phyloP scores from a whole-genome alignment of 2,888 invertebrate species.

The Dasypolia templi region DNA sequence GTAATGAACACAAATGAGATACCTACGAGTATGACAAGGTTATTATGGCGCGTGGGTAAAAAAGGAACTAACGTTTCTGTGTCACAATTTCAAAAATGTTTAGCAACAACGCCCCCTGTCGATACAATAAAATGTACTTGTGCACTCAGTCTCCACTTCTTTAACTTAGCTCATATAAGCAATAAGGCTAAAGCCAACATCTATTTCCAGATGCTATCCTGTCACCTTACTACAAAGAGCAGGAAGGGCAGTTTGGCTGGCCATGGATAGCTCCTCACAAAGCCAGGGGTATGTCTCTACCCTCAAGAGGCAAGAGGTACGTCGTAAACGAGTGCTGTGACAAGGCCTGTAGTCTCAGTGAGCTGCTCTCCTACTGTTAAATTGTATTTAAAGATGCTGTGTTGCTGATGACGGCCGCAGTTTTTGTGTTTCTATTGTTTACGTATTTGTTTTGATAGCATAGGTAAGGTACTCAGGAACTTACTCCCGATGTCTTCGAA shows the following conservation, averaged over 20 bases:
- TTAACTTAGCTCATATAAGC: too few relatives aligned
- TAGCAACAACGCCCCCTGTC: background rate
- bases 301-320: slow-evolving; percentile 73
- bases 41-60: background rate
- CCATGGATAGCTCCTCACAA: slow-evolving; percentile 75
- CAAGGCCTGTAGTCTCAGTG: slow-evolving; percentile 77
- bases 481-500: background rate
- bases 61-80: background rate
- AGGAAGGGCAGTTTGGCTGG: slow-evolving; percentile 71
- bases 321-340: slow-evolving; percentile 82
- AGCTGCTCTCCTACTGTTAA: slow-evolving; percentile 76
- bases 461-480: background rate
- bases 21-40: background rate
- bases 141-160: too few relatives aligned
- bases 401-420: slow-evolving; percentile 13
- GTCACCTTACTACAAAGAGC: slow-evolving; percentile 75
- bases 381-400: slow-evolving; percentile 3
- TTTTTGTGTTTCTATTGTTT: background rate
- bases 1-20: too few relatives aligned
- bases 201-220: slow-evolving; percentile 72
- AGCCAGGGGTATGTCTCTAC: slow-evolving; percentile 68
- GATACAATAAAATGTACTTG: background rate
- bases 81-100: background rate
- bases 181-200: background rate
- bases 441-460: slow-evolving; percentile 12